Conservation (phyloP, 1,140 invertebrate genomes). For the Metopolophium dirhodum region DNA sequence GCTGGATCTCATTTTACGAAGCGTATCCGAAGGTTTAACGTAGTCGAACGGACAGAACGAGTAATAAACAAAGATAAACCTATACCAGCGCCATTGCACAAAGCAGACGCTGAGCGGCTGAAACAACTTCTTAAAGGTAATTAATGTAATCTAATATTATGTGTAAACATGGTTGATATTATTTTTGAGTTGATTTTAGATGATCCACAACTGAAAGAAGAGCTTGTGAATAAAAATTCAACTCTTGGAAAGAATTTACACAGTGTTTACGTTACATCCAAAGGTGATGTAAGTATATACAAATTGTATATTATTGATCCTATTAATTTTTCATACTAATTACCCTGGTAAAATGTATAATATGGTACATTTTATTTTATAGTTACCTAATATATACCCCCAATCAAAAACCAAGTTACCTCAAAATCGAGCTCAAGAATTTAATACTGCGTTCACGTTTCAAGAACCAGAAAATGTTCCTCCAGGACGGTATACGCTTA, state of each 20-base stretch:
- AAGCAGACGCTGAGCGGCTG: constrained; percentile 23
- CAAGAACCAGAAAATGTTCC: background rate
- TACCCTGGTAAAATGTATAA: background rate
- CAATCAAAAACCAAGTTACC: constrained; percentile 37
- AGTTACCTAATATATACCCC: constrained; percentile 1
- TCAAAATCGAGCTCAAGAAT: background rate
- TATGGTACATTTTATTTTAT: background rate
- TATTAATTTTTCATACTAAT: background rate
- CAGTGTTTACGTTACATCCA: constrained; percentile 36
- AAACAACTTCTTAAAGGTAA: constrained; percentile 1
- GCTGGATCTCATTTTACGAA: constrained; percentile 13
- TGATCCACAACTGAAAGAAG: constrained; percentile 28
- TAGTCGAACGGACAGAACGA: constrained; percentile 32
- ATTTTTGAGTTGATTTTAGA: background rate
- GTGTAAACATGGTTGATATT: background rate
- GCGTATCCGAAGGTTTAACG: constrained; percentile 8
- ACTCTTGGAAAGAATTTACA: constrained; percentile 17
- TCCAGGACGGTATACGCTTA: constrained; percentile 28
- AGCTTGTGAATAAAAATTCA: constrained; percentile 39
- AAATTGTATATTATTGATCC: background rate
- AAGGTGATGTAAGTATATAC: constrained; percentile 41
- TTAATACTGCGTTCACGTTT: background rate
- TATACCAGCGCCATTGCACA: constrained; percentile 17
- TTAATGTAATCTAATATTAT: background rate
- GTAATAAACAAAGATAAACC: constrained; percentile 43